phyloP scores from a whole-genome alignment of 2,888 invertebrate species.

The Lissonota sp. region DNA sequence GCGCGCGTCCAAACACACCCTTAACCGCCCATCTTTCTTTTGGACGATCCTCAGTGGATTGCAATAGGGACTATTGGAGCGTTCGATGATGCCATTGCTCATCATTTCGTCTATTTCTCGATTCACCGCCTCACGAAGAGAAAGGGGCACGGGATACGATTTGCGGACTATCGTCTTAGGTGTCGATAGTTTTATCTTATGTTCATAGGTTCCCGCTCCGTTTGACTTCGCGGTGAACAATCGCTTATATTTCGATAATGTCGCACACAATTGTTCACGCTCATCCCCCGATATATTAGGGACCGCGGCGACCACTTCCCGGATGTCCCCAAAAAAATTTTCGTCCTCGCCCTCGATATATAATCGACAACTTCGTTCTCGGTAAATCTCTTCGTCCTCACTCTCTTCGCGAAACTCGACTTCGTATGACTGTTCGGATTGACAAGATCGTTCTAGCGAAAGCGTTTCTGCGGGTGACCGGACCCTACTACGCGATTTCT shows the following conservation, averaged over 20 bases:
- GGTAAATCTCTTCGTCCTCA: background rate
- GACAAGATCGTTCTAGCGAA: no score
- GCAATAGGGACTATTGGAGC: conserved; percentile 71
- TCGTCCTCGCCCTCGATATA: conserved; percentile 28
- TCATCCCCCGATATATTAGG: conserved; percentile 10
- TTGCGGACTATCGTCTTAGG: conserved; percentile 64
- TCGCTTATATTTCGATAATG: conserved; percentile 26
- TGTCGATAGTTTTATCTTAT: conserved; percentile 67
- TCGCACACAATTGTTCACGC: background rate
- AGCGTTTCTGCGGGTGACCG: no score
- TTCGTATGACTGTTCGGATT: no score
- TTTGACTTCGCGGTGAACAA: conserved; percentile 67
- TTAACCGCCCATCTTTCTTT: conserved; percentile 73
- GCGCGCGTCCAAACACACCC: conserved; percentile 77
- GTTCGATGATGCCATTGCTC: conserved; percentile 70
- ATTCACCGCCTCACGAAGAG: conserved; percentile 67
- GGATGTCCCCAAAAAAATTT: conserved; percentile 43
- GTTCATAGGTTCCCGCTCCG: conserved; percentile 66
- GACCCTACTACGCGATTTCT: no score
- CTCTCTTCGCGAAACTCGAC: background rate
- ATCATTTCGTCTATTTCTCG: conserved; percentile 70
- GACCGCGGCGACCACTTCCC: conserved; percentile 13
- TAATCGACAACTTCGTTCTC: background rate
- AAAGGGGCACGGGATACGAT: conserved; percentile 69
- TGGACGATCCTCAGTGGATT: conserved; percentile 73